Evolutionary conservation across 2,113 vertebrate genomes (phyloP), one percentile per base, ranked within the genome.

Genomic region (Cyanoderma ruficeps): DNA sequence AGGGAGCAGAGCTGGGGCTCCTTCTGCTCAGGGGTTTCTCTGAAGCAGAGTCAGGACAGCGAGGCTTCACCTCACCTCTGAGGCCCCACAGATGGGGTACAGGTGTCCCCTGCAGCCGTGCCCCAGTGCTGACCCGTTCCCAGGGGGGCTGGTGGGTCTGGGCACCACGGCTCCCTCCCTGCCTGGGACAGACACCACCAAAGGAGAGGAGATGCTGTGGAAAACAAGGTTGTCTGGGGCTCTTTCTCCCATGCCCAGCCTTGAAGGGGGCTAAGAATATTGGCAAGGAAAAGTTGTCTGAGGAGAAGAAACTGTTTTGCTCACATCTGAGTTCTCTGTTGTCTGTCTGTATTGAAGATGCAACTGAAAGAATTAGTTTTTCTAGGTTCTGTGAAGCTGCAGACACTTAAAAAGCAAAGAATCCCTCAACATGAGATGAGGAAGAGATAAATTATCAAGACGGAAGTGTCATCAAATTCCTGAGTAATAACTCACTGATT

Each of bases 41-140:
- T 35, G 23, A 9, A 42, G 35, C 11, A 57, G 16, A n/a, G 77
- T 15, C 28, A 25, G n/a, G 24, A 22, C 16, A 39, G 28, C 0
- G 0, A 44, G 28, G 31, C 7, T 77, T 30, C 19, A 3, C 31
- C 28, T 81, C 20, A 8, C 18, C 65, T 47, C n/a, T 0, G 13
- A 41, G 39, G 37, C 63, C 56, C 59, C 42, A 8, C 3, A 0
- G 49, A 2, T 8, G 33, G 57, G 65, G 33, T 27, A 27, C 13
- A 56, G 63, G 71, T 21, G 75, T 52, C 10, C 20, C 25, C 70
- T 46, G 65, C 41, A 78, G 65, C 80, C 10, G 0, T 22, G 19
- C 20, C 27, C 31, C 0, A 0, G 12, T 2, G 8, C 75, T 68
- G 2, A 0, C 8, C 9, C 1, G 4, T 6, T 64, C 56, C 33